phyloP scores from a whole-genome alignment of 2,797 vertebrate genomes.

The Heliangelus exortis region DNA sequence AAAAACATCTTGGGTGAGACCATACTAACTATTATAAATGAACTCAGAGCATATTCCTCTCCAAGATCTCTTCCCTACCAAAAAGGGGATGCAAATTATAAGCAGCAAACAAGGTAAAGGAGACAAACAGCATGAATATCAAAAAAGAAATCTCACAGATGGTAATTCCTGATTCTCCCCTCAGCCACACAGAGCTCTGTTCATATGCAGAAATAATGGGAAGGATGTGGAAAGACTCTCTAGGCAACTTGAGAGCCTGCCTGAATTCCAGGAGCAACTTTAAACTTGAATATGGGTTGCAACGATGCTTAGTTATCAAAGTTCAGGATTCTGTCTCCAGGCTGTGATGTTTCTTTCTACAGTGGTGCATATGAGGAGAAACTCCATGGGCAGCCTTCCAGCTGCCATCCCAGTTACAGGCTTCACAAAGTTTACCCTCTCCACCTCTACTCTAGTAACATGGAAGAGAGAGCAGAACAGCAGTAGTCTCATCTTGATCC shows the following conservation, averaged over 20 bases:
- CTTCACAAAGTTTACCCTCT: not conserved
- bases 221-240: not conserved
- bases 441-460: not conserved
- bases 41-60: not conserved
- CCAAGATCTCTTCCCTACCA: not conserved
- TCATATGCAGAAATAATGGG: not conserved
- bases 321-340: not conserved
- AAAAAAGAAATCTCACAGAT: not conserved
- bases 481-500: not conserved
- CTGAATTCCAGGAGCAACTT: not conserved
- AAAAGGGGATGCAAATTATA: not conserved
- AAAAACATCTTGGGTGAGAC: not conserved
- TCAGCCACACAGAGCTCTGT: not conserved
- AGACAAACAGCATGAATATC: not conserved
- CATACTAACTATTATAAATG: not conserved
- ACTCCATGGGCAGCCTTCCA: not conserved
- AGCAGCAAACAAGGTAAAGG: not conserved
- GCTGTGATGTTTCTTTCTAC: not conserved
- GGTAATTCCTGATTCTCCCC: not conserved
- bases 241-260: not conserved
- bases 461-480: not conserved
- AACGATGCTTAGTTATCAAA: not conserved
- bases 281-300: accelerated
- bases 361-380: too few species aligned
- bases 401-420: not conserved